Evolutionary conservation across 2,113 vertebrate genomes (phyloP), one percentile per base, ranked within the genome.

Genomic region (Himantopus leucocephalus): DNA sequence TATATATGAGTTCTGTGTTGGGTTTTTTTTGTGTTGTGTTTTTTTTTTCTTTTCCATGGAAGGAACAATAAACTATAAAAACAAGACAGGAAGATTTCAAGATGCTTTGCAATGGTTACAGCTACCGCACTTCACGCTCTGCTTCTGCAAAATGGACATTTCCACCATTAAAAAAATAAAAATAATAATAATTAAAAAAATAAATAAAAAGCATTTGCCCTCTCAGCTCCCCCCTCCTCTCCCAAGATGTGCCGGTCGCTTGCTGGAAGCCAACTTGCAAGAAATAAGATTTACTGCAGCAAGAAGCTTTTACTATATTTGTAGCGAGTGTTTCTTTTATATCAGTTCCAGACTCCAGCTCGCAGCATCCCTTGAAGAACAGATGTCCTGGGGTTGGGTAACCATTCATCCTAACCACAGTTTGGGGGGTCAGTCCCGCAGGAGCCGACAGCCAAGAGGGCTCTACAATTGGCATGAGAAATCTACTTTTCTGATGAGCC

Each of bases 381-480:
- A 98, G 97, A 97, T 97, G 97, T 90, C 96, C 96, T 39, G 70
- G 91, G 92, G 96, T 76, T 94, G 87, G 58, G 92, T 10, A 81
- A 82, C 95, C 92, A 97, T 98, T 94, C 56, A 92, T 96, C 88
- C 92, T 85, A 62, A 70, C 74, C 96, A 72, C 94, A 95, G 95
- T 97, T 97, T 97, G 97, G 97, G 98, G 97, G 98, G 92, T 97
- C 97, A 96, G 89, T 97, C 97, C 97, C 97, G n/a, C 24, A 92
- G 96, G 97, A 96, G 82, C 74, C 96, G 84, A 82, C 91, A 96
- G 96, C 97, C 97, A 89, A 97, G 95, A 96, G 96, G 93, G 96
- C 93, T 97, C 58, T 77, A 94, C 96, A 94, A 96, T 85, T 97
- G 97, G 88, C 95, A 91, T 96, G 97, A 97, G 97, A 97, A 98